Evolutionary conservation across 2,888 invertebrate genomes (phyloP).

Genomic region (Melipona beecheii): DNA sequence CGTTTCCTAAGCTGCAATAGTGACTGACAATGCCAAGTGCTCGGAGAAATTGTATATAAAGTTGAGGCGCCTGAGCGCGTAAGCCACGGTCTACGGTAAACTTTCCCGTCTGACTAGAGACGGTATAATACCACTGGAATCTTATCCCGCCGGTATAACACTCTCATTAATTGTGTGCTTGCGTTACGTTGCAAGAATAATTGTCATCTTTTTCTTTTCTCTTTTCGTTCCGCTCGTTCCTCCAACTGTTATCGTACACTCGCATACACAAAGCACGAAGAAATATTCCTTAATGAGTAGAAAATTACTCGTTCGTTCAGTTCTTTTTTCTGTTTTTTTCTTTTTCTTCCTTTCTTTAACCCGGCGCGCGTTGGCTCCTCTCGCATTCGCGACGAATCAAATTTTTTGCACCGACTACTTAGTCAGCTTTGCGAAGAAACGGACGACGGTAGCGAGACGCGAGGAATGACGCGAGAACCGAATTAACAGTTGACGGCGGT

Average conservation of each 20-base stretch:
- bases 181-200: background rate
- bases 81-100: background rate
- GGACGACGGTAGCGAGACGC: background rate
- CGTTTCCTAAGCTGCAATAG: constrained; percentile 10
- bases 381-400: background rate
- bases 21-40: constrained; percentile 2
- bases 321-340: background rate
- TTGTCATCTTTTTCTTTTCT: background rate
- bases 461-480: background rate
- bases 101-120: constrained; percentile 32
- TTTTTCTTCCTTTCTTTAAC: too few species aligned
- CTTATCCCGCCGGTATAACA: background rate
- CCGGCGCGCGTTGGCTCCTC: background rate
- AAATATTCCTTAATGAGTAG: constrained; percentile 7
- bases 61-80: constrained; percentile 18
- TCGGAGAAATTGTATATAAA: constrained; percentile 11
- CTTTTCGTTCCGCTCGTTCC: background rate
- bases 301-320: constrained; percentile 21
- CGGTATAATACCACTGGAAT: constrained; percentile 31
- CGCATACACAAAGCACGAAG: background rate
- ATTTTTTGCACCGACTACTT: constrained; percentile 1
- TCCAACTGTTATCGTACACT: background rate
- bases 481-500: constrained; percentile 5
- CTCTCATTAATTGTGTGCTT: background rate
- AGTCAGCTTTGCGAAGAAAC: constrained; percentile 2